These are phyloP conservation scores for Drosophila algonquin DNA, from an alignment of 2,888 invertebrate species.

Conservation along the genomic window DNA sequence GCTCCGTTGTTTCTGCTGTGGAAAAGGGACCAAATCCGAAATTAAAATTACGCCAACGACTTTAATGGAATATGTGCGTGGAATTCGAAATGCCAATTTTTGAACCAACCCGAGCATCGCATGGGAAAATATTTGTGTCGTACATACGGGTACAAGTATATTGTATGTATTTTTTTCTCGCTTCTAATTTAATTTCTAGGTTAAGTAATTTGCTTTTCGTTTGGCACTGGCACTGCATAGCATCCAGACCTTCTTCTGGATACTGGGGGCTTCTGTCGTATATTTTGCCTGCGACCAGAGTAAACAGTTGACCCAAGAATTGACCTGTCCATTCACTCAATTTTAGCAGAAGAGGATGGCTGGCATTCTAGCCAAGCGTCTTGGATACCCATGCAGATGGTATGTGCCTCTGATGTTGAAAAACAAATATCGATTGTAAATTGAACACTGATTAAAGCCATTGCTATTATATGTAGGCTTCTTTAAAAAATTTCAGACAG, in stretches of 20 bases:
- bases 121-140: constrained; percentile 14
- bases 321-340: not conserved
- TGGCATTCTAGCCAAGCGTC: too few relatives aligned
- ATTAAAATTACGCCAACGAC: constrained; percentile 72
- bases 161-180: constrained; percentile 20
- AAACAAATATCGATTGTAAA: too few relatives aligned
- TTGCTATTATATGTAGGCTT: too few relatives aligned
- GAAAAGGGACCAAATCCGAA: constrained; percentile 45
- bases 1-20: constrained; percentile 2
- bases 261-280: not conserved
- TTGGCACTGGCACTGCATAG: constrained; percentile 34
- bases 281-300: not conserved
- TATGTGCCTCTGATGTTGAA: too few relatives aligned
- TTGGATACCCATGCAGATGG: too few relatives aligned
- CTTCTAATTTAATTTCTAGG: constrained; percentile 11
- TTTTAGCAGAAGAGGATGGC: too few relatives aligned
- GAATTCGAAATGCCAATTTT: constrained; percentile 56
- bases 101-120: constrained; percentile 17
- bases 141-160: constrained; percentile 3
- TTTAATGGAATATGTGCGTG: constrained; percentile 71
- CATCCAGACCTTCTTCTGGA: constrained; percentile 19
- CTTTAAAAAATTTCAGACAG: too few relatives aligned
- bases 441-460: too few relatives aligned
- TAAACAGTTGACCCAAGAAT: too few relatives aligned
- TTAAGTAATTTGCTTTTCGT: constrained; percentile 23